These are phyloP conservation scores for Anagrus nilaparvatae DNA, from an alignment of 1,140 invertebrate genomes.

Conservation along the genomic window DNA sequence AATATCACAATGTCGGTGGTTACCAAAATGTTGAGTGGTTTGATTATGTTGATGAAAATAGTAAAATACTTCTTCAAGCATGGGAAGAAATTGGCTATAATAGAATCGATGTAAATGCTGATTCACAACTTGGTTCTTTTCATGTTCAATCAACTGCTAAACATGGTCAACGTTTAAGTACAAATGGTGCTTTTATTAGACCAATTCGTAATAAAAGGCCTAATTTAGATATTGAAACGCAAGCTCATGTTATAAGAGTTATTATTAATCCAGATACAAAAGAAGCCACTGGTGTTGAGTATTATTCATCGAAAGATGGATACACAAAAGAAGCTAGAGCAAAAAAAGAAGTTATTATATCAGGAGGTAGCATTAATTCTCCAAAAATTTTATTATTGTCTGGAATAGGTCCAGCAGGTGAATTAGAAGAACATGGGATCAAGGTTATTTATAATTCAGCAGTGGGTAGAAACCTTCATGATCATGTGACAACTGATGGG, in stretches of 20 bases:
- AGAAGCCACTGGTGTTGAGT: conserved; percentile 59
- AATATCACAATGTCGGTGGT: conserved; percentile 48
- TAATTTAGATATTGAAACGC: conserved; percentile 62
- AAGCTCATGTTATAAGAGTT: conserved; percentile 59
- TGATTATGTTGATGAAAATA: conserved; percentile 48
- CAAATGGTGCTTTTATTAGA: conserved; percentile 61
- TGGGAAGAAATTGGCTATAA: conserved; percentile 50
- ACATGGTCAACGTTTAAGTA: conserved; percentile 56
- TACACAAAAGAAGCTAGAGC: conserved; percentile 40
- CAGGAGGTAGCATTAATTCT: conserved; percentile 48
- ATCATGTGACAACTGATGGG: conserved; percentile 50
- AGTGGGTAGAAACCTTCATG: conserved; percentile 63
- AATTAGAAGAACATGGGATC: conserved; percentile 42
- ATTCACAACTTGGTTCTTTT: conserved; percentile 47
- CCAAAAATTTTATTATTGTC: conserved; percentile 49
- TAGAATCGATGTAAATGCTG: conserved; percentile 46
- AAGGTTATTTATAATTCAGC: conserved; percentile 46
- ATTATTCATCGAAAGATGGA: conserved; percentile 35
- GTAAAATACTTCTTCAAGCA: conserved; percentile 44
- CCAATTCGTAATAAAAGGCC: conserved; percentile 54
- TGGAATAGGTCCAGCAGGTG: conserved; percentile 46
- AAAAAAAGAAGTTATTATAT: conserved; percentile 56
- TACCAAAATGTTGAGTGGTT: conserved; percentile 52
- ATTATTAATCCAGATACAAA: conserved; percentile 61
- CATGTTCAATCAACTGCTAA: conserved; percentile 47